Percentiles rank a stretch among this genome's conserved stretches.
Evolutionary conservation across 2,797 vertebrate genomes (phyloP).

Genomic region (Acrossocheilus fasciatus): DNA sequence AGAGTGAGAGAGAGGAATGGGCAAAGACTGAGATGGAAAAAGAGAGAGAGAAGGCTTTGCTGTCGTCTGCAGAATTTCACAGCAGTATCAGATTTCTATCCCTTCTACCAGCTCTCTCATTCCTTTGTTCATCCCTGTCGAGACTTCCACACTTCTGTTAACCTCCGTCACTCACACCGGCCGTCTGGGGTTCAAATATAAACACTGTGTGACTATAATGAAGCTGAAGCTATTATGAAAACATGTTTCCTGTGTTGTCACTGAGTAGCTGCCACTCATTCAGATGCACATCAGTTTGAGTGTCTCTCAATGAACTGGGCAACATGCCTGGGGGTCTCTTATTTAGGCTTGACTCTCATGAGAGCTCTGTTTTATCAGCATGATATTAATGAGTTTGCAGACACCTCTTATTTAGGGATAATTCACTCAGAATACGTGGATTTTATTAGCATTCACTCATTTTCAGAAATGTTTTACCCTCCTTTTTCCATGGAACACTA

Average conservation of each 20-base stretch:
- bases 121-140: constrained; percentile 40
- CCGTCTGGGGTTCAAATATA: constrained; percentile 50
- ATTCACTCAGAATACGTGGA: no score
- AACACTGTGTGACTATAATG: constrained; percentile 7
- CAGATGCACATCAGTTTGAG: background rate
- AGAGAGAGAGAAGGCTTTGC: constrained; percentile 20
- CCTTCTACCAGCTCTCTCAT: constrained; percentile 32
- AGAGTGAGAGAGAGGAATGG: constrained; percentile 18
- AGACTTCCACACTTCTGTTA: constrained; percentile 39
- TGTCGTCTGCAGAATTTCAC: constrained; percentile 61
- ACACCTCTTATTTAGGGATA: background rate
- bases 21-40: constrained; percentile 33
- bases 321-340: background rate
- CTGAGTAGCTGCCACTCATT: background rate
- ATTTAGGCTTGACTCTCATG: constrained; percentile 10
- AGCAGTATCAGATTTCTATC: constrained; percentile 77
- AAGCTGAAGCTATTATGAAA: background rate
- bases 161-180: constrained; percentile 12
- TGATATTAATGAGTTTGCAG: constrained; percentile 7
- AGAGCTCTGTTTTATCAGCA: background rate
- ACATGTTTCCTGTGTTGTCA: constrained; percentile 5
- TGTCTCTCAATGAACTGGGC: background rate
- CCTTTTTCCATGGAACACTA: background rate
- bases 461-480: background rate
- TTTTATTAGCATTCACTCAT: background rate